Evolutionary conservation across 2,113 vertebrate species (phyloP).

Genomic region (Ursus arctos): DNA sequence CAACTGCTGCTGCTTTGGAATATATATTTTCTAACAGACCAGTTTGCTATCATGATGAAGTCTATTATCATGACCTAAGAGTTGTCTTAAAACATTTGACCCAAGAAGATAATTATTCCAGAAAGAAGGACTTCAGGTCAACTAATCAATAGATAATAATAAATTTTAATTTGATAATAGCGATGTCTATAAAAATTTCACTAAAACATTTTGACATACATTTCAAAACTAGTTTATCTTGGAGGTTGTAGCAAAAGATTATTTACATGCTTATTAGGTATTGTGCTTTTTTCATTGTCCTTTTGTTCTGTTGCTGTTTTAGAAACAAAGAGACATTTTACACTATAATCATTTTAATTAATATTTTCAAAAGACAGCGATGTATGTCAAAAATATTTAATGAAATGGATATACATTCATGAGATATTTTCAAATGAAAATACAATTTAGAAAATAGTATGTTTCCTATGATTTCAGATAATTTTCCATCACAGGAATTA

Average conservation of each 20-base stretch:
- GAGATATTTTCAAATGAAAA: not conserved
- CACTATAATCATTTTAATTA: not conserved
- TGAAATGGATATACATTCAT: not conserved
- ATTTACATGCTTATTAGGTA: not conserved
- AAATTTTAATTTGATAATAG: not conserved
- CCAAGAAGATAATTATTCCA: not conserved
- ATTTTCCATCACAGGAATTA: not conserved
- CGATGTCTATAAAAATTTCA: not conserved
- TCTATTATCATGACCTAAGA: not conserved
- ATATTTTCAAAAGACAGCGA: not conserved
- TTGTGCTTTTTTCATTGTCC: not conserved
- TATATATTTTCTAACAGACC: not conserved
- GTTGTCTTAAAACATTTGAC: not conserved
- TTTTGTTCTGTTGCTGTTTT: not conserved
- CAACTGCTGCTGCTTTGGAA: not conserved
- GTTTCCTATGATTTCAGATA: not conserved
- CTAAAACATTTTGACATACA: not conserved
- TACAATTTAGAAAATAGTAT: not conserved
- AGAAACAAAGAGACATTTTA: not conserved
- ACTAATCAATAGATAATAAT: not conserved
- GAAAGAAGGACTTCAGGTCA: not conserved
- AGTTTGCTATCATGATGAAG: not conserved
- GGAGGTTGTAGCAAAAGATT: not conserved
- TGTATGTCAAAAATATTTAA: not conserved
- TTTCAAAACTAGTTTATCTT: slow-evolving; percentile 37